Conservation (phyloP, 2,113 vertebrate genomes). For the Athene noctua region DNA sequence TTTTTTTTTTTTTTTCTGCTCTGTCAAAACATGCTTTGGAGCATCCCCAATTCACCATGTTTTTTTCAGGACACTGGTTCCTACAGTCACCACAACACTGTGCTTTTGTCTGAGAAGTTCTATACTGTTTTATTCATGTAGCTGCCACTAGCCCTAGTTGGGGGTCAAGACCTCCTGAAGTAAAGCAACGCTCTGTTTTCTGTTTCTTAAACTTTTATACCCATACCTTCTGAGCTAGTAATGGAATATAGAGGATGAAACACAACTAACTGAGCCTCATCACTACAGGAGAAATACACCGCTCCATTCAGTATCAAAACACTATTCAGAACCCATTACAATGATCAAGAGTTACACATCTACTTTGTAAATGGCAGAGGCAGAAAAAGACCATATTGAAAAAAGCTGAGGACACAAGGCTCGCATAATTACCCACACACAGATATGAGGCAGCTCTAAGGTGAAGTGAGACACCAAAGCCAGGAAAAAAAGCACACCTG, state of each 20-base stretch:
- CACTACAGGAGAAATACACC: background rate
- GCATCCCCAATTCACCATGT: background rate
- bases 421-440: background rate
- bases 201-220: background rate
- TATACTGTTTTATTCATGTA: background rate
- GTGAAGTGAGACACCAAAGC: background rate
- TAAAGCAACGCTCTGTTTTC: background rate
- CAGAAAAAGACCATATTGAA: background rate
- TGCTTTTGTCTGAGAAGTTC: background rate
- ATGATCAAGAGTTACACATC: background rate
- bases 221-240: background rate
- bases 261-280: background rate
- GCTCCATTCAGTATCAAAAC: background rate
- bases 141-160: background rate
- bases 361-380: background rate
- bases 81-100: background rate
- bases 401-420: background rate
- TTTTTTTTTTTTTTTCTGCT: background rate
- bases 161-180: background rate
- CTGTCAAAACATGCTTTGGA: background rate
- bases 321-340: background rate
- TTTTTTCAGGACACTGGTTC: background rate
- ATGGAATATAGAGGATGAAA: background rate
- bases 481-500: background rate
- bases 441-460: background rate